These are phyloP conservation scores for Acanthacorydalis orientalis DNA, from an alignment of 2,888 invertebrate genomes.

Conservation along the genomic window DNA sequence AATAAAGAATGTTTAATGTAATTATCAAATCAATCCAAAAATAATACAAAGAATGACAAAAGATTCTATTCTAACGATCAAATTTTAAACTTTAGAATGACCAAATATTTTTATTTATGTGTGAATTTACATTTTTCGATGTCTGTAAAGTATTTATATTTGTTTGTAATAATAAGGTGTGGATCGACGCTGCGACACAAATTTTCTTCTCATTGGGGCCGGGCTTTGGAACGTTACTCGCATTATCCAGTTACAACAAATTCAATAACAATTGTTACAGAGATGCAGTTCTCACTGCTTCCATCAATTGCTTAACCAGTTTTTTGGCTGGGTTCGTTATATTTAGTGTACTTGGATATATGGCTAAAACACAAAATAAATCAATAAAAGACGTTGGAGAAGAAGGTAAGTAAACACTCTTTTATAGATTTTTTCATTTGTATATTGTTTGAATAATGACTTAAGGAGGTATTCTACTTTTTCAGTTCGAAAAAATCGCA, in stretches of 20 bases:
- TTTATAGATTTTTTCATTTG: too few species aligned
- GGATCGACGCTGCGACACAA: slow-evolving; percentile 89
- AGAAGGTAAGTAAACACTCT: slow-evolving; percentile 44
- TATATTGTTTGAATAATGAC: too few species aligned
- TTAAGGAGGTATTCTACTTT: too few species aligned
- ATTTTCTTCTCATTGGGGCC: slow-evolving; percentile 89
- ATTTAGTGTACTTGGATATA: slow-evolving; percentile 87
- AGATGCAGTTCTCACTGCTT: slow-evolving; percentile 77
- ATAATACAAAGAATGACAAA: too few species aligned
- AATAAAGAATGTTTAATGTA: too few species aligned
- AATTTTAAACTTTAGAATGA: too few species aligned
- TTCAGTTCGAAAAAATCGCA: too few species aligned
- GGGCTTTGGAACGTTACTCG: slow-evolving; percentile 79
- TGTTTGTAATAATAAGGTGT: slow-evolving; percentile 40
- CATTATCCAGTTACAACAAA: slow-evolving; percentile 84
- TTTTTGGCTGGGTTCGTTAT: slow-evolving; percentile 89
- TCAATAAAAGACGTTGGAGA: slow-evolving; percentile 73
- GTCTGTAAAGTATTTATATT: neutral
- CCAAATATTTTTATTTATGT: too few species aligned
- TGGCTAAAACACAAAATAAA: slow-evolving; percentile 79
- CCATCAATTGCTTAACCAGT: slow-evolving; percentile 81
- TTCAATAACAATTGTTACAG: slow-evolving; percentile 83
- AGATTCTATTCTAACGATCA: too few species aligned
- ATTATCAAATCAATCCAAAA: too few species aligned
- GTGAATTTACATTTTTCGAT: too few species aligned